phyloP scores from a whole-genome alignment of 2,888 invertebrate species.

The Epinotia nisella region DNA sequence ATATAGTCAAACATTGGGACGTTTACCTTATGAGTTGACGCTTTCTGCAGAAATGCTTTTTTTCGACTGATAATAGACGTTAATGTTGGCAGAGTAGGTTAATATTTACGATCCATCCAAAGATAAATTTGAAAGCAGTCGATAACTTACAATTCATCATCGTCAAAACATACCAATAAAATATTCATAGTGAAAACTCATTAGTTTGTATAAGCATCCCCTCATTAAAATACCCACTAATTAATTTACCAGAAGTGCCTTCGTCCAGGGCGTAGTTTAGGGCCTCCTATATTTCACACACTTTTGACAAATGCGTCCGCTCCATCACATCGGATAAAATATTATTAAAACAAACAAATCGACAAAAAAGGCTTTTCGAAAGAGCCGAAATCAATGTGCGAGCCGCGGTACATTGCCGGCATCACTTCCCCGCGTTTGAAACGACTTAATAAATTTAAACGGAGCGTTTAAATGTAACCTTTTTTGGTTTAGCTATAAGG shows the following conservation, averaged over 20 bases:
- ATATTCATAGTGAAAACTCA: constrained; percentile 56
- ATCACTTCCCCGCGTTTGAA: constrained; percentile 50
- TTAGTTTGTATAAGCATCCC: constrained; percentile 60
- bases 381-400: constrained; percentile 85
- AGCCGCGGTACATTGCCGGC: constrained; percentile 74
- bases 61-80: too few relatives aligned
- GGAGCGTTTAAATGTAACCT: constrained; percentile 46
- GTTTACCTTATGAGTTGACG: too few relatives aligned
- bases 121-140: constrained; percentile 20
- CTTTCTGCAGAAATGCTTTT: too few relatives aligned
- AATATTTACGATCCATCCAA: not conserved
- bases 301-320: constrained; percentile 81
- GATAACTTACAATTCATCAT: constrained; percentile 36
- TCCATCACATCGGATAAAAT: constrained; percentile 84
- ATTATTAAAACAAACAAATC: constrained; percentile 85
- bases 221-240: constrained; percentile 78
- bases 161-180: constrained; percentile 32
- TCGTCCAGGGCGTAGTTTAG: constrained; percentile 64
- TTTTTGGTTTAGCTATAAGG: constrained; percentile 44
- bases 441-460: constrained; percentile 49
- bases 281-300: constrained; percentile 72
- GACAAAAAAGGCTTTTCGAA: constrained; percentile 82
- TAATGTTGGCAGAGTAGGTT: too few relatives aligned
- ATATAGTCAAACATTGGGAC: too few relatives aligned
- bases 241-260: constrained; percentile 74